These are phyloP conservation scores for Physocephala rufipes DNA, from an alignment of 2,888 invertebrate genomes.

Conservation along the genomic window DNA sequence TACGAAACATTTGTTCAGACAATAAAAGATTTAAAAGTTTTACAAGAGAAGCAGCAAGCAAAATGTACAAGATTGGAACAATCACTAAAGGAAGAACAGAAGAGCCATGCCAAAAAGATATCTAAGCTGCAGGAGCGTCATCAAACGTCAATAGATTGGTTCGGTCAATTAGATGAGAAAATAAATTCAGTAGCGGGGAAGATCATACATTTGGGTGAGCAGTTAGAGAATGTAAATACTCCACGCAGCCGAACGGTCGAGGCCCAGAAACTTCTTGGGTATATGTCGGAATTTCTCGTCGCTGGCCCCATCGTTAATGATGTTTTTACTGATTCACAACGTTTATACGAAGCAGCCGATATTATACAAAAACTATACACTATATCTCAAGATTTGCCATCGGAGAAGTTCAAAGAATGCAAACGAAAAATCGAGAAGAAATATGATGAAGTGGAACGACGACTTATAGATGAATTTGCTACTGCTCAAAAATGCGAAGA, in stretches of 20 bases:
- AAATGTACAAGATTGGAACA: constrained; percentile 86
- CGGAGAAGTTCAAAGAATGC: constrained; percentile 85
- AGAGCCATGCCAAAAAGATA: constrained; percentile 81
- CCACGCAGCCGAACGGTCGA: constrained; percentile 94
- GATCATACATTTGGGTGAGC: constrained; percentile 98
- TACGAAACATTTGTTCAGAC: constrained; percentile 94
- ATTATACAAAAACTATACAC: constrained; percentile 95
- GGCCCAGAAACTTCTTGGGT: constrained; percentile 90
- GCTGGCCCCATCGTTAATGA: constrained; percentile 85
- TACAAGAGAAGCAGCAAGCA: constrained; percentile 85
- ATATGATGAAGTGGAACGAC: constrained; percentile 88
- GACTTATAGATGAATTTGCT: constrained; percentile 93
- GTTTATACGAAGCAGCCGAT: constrained; percentile 93
- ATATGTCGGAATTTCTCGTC: constrained; percentile 90
- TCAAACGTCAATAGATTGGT: constrained; percentile 86
- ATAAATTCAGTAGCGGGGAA: constrained; percentile 97
- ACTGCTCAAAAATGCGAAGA: constrained; percentile 87
- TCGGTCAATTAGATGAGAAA: constrained; percentile 92
- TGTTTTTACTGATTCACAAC: constrained; percentile 81
- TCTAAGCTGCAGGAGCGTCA: constrained; percentile 85
- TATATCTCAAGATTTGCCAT: constrained; percentile 93
- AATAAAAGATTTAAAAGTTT: constrained; percentile 80
- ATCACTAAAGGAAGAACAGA: constrained; percentile 86
- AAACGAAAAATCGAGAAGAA: constrained; percentile 87
- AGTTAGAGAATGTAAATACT: constrained; percentile 94